Evolutionary conservation across 2,113 vertebrate genomes (phyloP).

Genomic region (Hippocampus mohnikei): DNA sequence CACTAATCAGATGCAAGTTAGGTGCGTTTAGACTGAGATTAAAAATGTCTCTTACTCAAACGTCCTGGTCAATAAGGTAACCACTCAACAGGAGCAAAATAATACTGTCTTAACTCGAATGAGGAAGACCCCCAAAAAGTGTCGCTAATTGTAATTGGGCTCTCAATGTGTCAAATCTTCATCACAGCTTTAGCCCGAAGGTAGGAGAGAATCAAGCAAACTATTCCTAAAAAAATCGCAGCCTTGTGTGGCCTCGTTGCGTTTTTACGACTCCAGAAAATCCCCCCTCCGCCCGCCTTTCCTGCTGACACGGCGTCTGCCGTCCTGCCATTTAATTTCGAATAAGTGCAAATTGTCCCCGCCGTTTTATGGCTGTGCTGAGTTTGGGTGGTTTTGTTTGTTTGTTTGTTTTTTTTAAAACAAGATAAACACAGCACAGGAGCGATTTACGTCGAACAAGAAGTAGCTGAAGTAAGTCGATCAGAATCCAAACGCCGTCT

Average conservation of each 20-base stretch:
- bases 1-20: no score
- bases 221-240: not conserved
- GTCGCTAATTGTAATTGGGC: constrained; percentile 49
- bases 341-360: constrained; percentile 49
- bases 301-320: constrained; percentile 28
- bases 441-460: not conserved
- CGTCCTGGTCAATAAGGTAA: no score
- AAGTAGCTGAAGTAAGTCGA: not conserved
- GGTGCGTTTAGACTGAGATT: no score
- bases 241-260: constrained; percentile 31
- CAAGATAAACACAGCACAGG: constrained; percentile 52
- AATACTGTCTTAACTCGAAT: not conserved
- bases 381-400: constrained; percentile 36
- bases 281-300: constrained; percentile 17
- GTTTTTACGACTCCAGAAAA: constrained; percentile 12
- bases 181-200: constrained; percentile 25
- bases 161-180: constrained; percentile 57
- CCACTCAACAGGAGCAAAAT: no score
- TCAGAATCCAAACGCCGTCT: not conserved
- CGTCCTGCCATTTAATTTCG: constrained; percentile 50
- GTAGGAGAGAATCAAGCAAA: not conserved
- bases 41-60: no score
- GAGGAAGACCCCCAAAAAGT: not conserved
- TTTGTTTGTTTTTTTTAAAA: constrained; percentile 8
- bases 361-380: constrained; percentile 46